A percentile compares a stretch with the other conserved stretches of the same genome.
Conservation (phyloP, 2,113 vertebrate genomes). For the human region DNA sequence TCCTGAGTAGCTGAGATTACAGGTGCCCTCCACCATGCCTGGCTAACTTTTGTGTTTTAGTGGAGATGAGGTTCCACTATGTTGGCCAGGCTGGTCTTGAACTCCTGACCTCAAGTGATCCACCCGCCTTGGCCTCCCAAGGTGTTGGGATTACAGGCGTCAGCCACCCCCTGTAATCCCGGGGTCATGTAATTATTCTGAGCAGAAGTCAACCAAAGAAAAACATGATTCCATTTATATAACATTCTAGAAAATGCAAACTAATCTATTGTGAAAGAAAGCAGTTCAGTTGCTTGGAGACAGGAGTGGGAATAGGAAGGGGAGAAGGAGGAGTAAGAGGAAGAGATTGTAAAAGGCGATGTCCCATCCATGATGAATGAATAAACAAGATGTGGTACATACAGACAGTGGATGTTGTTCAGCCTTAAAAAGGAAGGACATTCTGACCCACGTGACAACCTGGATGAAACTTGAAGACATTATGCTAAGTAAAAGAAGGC, state of each 20-base stretch:
- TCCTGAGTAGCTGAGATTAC: no score
- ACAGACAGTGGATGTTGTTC: rapidly evolving
- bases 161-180: no score
- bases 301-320: neutral
- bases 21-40: no score
- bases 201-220: neutral
- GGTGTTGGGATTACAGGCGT: no score
- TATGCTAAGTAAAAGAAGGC: neutral
- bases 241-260: neutral
- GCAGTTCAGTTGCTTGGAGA: neutral
- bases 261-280: neutral
- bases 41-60: no score
- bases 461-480: rapidly evolving
- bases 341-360: neutral
- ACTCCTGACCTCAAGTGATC: no score
- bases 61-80: no score
- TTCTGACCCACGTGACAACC: rapidly evolving
- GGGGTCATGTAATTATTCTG: neutral
- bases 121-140: no score
- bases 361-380: neutral
- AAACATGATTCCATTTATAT: neutral
- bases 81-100: no score
- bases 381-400: rapidly evolving
- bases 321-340: neutral
- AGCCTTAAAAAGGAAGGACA: neutral